Conservation (phyloP, 2,888 invertebrate species). For the Troides aeacus region DNA sequence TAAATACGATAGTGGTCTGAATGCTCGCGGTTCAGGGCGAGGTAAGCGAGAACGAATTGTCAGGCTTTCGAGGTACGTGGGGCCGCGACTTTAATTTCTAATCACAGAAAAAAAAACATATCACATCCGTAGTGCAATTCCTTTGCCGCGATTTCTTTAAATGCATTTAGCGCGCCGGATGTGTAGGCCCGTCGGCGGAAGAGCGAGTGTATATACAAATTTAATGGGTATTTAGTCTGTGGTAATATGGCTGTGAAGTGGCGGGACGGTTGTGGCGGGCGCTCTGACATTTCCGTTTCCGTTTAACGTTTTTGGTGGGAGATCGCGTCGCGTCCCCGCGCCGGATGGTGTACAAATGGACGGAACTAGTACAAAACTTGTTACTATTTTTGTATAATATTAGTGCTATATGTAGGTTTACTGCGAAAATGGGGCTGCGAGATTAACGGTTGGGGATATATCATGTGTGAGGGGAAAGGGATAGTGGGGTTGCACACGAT, state of each 20-base stretch:
- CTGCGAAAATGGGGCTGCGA: conserved; percentile 48
- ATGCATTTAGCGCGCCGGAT: conserved; percentile 50
- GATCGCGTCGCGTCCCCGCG: conserved; percentile 55
- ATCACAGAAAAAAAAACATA: conserved; percentile 21
- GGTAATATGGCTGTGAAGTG: conserved; percentile 51
- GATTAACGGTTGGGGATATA: conserved; percentile 48
- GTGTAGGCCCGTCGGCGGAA: conserved; percentile 5
- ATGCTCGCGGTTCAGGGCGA: not conserved
- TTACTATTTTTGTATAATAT: conserved; percentile 79
- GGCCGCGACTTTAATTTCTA: conserved; percentile 37
- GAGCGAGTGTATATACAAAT: conserved; percentile 33
- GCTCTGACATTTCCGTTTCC: conserved; percentile 15
- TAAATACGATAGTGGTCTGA: not conserved
- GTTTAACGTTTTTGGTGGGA: conserved; percentile 32
- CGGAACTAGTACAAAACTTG: conserved; percentile 77
- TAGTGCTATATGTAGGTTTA: conserved; percentile 71
- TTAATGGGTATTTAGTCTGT: conserved; percentile 38
- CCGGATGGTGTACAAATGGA: conserved; percentile 73
- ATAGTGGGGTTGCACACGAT: not conserved
- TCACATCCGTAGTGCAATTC: conserved; percentile 20
- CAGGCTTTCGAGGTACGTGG: conserved; percentile 32
- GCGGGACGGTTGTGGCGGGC: conserved; percentile 33
- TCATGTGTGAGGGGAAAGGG: not conserved
- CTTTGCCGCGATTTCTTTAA: conserved; percentile 40
- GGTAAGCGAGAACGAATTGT: not conserved